Evolutionary conservation across 2,113 vertebrate genomes (phyloP).

Genomic region (Mastomys coucha): DNA sequence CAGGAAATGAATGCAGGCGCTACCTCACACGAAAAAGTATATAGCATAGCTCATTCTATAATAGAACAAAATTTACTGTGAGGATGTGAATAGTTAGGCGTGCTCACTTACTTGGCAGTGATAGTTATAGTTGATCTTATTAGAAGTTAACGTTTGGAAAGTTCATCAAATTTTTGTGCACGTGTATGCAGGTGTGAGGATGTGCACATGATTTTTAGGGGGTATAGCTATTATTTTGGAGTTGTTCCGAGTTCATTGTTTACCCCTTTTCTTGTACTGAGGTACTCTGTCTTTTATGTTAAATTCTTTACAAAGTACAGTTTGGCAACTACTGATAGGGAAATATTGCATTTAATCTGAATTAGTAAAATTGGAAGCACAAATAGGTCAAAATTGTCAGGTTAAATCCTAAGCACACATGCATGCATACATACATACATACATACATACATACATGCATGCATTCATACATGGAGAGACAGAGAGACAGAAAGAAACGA

Average conservation of each 20-base stretch:
- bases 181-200: neutral
- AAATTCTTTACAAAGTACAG: neutral
- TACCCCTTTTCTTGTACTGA: neutral
- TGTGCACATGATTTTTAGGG: neutral
- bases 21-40: neutral
- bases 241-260: neutral
- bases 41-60: neutral
- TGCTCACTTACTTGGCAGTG: conserved; percentile 16
- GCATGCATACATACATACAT: neutral
- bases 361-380: conserved; percentile 26
- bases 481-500: neutral
- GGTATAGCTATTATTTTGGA: neutral
- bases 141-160: neutral
- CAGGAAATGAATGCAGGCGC: neutral
- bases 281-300: neutral
- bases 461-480: neutral
- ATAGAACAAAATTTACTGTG: conserved; percentile 2
- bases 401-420: neutral
- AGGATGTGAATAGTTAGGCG: neutral
- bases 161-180: neutral
- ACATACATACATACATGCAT: too few species aligned
- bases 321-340: neutral
- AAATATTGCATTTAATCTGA: conserved; percentile 10
- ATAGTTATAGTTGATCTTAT: neutral
- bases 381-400: neutral